A percentile compares a stretch with the other conserved stretches of the same genome.
Conservation (phyloP, 2,113 vertebrate genomes). For the Scolopax mira region DNA sequence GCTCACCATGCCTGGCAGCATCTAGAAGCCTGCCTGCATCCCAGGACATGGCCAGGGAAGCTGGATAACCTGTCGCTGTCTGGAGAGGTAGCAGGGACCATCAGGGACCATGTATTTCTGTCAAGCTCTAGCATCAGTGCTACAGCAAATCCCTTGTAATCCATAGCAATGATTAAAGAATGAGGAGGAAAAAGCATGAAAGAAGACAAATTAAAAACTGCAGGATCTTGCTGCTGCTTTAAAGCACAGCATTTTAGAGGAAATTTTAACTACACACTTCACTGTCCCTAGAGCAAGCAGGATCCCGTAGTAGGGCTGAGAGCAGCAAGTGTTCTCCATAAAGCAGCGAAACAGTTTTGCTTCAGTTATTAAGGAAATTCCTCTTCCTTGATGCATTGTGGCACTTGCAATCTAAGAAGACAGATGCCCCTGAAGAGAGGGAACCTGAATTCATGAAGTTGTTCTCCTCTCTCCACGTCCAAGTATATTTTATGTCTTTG, state of each 20-base stretch:
- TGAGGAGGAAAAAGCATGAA: not conserved
- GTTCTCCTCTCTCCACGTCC: not conserved
- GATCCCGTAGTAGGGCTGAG: not conserved
- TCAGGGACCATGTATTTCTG: not conserved
- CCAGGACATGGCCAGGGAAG: not conserved
- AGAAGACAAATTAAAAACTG: not conserved
- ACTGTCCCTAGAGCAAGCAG: not conserved
- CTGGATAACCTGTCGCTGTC: not conserved
- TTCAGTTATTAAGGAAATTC: conserved; percentile 8
- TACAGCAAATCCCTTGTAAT: not conserved
- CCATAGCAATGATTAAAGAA: not conserved
- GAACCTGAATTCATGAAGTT: not conserved
- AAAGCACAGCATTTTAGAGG: not conserved
- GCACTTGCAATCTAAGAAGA: not conserved
- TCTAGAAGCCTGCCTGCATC: not conserved
- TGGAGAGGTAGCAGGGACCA: not conserved
- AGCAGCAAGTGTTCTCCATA: not conserved
- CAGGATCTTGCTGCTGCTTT: not conserved
- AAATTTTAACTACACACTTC: not conserved
- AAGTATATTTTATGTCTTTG: not conserved
- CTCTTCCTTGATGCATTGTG: not conserved
- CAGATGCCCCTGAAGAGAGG: not conserved
- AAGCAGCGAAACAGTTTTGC: not conserved
- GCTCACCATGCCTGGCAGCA: not conserved
- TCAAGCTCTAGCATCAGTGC: not conserved